Percentiles rank a stretch among this genome's conserved stretches.
Evolutionary conservation across 2,113 vertebrate species (phyloP).

Genomic region (Laticauda laticaudata): DNA sequence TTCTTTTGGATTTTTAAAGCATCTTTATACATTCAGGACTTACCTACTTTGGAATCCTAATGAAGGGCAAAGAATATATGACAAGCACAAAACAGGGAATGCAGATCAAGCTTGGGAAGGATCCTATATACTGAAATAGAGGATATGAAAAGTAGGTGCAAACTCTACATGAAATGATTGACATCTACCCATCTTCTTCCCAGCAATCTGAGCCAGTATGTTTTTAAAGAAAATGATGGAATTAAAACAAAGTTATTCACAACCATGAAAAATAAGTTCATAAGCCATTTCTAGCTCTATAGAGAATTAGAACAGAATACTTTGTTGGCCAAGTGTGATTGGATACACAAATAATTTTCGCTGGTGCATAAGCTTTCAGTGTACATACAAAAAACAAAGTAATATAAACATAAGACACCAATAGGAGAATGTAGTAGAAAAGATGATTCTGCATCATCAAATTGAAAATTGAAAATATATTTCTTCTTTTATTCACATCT

Average conservation of each 20-base stretch:
- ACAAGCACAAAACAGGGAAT: not conserved
- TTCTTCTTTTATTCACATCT: constrained; percentile 56
- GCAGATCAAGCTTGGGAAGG: not conserved
- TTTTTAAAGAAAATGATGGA: constrained; percentile 21
- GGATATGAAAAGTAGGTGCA: not conserved
- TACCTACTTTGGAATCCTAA: constrained; percentile 1
- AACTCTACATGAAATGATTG: not conserved
- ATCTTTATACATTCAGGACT: constrained; percentile 12
- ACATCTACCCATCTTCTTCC: not conserved
- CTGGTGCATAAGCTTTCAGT: not conserved
- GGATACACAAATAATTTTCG: no score
- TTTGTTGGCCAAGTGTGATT: no score
- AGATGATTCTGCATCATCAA: constrained; percentile 55
- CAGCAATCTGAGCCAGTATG: not conserved
- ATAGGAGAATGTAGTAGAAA: not conserved
- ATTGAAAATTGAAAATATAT: constrained; percentile 61
- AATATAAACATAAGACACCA: not conserved
- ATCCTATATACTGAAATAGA: not conserved
- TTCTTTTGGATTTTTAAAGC: constrained; percentile 11
- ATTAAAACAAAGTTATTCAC: constrained; percentile 34
- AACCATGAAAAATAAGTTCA: constrained; percentile 60
- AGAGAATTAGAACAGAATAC: not conserved
- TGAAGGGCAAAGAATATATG: not conserved
- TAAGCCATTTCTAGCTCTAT: constrained; percentile 57
- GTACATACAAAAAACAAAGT: not conserved